These are phyloP conservation scores for Crambe crambe DNA, from an alignment of 37 sponge, comb jelly and placozoan species.

Conservation along the genomic window DNA sequence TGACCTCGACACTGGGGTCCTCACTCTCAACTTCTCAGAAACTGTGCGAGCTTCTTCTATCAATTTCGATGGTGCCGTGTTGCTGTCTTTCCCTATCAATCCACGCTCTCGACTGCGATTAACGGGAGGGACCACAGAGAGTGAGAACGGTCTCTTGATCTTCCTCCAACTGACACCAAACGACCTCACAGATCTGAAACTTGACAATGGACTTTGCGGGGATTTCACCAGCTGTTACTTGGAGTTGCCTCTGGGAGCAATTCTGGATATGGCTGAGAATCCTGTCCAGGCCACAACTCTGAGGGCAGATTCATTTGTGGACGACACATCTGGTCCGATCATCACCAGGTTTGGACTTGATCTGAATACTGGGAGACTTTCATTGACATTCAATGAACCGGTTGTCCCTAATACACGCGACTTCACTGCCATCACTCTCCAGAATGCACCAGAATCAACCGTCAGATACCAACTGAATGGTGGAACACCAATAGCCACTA, in stretches of 20 bases:
- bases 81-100: conserved; percentile 17
- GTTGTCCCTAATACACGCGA: conserved; percentile 49
- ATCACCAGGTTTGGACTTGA: conserved; percentile 59
- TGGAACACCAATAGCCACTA: conserved; percentile 22
- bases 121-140: conserved; percentile 55
- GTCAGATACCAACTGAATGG: conserved; percentile 55
- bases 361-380: conserved; percentile 63
- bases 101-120: conserved; percentile 6
- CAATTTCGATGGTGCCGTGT: conserved; percentile 24
- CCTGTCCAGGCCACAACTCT: conserved; percentile 6
- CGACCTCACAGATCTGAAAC: conserved; percentile 48
- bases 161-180: conserved; percentile 22
- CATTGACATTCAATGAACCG: conserved; percentile 79
- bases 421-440: conserved; percentile 64
- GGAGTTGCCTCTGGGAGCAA: conserved; percentile 32
- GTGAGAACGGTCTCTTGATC: conserved; percentile 49
- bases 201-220: conserved; percentile 52
- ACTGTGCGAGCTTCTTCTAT: conserved; percentile 72
- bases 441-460: conserved; percentile 44
- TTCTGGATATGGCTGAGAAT: conserved; percentile 66
- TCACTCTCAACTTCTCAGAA: conserved; percentile 81
- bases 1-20: conserved; percentile 59
- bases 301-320: conserved; percentile 28
- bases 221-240: conserved; percentile 62
- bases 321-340: conserved; percentile 70